Base-by-base conservation (phyloP, 1,140 invertebrate species). In the Danaus melanippus region DNA sequence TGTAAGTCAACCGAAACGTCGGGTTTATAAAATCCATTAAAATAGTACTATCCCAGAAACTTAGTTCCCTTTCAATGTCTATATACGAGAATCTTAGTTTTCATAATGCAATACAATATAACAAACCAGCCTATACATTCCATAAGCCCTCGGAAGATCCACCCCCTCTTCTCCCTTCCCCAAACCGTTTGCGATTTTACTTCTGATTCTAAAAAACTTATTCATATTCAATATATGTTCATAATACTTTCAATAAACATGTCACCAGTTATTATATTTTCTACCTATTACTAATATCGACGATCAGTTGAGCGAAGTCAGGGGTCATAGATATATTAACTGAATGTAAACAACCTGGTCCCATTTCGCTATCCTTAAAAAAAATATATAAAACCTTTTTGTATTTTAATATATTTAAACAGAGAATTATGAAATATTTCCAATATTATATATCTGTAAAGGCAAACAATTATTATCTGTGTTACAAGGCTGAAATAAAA, bases 71-170 rank as follows among this genome's bases (percentile, higher is more conserved):
- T n/a, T n/a, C n/a, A n/a, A n/a, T n/a, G n/a, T n/a, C n/a, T n/a
- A n/a, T n/a, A n/a, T 21, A 21, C 5, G 1, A n/a, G n/a, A n/a
- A n/a, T 21, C 17, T 21, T 21, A 21, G 17, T 21, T 21, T 2
- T 21, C 17, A 21, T 21, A 21, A 21, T 21, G 17, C 5, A 21
- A 32, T 32, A 15, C 15, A 15, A 15, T 15, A n/a, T 12, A 21
- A 59, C 60, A 46, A 69, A 76, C 74, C 60, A 76, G 39, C 58
- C 56, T 66, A 42, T 61, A 64, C 8, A 76, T 61, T 8, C 74
- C 74, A 12, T 74, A 76, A 2, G 59, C 74, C 32, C 49, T 61
- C 0, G 74, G 74, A 9, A 76, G 50, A 2, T 21, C 9, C 11
- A 46, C 15, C 0, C 59, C 66, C 32, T 59, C 46, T 40, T 56